Conservation (phyloP, 1,140 invertebrate genomes). For the Cyrtorhinus lividipennis region DNA sequence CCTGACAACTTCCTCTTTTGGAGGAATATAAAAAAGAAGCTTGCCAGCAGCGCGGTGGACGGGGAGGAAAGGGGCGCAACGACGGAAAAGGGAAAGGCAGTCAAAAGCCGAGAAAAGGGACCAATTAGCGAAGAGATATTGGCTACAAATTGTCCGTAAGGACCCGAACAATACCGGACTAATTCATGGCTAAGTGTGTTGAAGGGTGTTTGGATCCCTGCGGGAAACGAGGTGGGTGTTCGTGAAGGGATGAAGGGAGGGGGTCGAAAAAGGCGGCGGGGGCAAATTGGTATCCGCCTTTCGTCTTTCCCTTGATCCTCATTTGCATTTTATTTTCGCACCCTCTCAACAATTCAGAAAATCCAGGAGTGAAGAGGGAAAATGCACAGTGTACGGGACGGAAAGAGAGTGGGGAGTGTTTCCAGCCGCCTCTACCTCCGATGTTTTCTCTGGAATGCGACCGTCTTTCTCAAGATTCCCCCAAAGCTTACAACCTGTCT, state of each 20-base stretch:
- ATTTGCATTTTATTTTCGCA: background rate
- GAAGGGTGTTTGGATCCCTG: background rate
- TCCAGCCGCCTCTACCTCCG: too few species aligned
- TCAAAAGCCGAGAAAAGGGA: constrained; percentile 2
- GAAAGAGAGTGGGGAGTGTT: too few species aligned
- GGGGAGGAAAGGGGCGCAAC: background rate
- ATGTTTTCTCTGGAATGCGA: too few species aligned
- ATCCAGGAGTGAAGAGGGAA: too few species aligned
- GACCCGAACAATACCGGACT: constrained; percentile 8
- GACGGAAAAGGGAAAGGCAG: background rate
- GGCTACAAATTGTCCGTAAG: constrained; percentile 12
- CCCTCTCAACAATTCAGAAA: too few species aligned
- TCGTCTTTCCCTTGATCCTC: background rate
- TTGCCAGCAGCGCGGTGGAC: background rate
- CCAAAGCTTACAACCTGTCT: too few species aligned
- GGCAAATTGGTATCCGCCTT: background rate
- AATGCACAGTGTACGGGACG: too few species aligned
- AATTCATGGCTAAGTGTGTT: constrained; percentile 14
- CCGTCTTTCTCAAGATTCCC: too few species aligned
- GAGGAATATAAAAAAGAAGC: background rate
- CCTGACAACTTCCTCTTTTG: constrained; percentile 11
- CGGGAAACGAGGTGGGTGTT: background rate
- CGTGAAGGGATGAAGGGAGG: background rate
- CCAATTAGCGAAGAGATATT: constrained; percentile 15
- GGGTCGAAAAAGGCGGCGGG: background rate